Conservation (phyloP, 2,113 vertebrate genomes). For the Pithys albifrons region DNA sequence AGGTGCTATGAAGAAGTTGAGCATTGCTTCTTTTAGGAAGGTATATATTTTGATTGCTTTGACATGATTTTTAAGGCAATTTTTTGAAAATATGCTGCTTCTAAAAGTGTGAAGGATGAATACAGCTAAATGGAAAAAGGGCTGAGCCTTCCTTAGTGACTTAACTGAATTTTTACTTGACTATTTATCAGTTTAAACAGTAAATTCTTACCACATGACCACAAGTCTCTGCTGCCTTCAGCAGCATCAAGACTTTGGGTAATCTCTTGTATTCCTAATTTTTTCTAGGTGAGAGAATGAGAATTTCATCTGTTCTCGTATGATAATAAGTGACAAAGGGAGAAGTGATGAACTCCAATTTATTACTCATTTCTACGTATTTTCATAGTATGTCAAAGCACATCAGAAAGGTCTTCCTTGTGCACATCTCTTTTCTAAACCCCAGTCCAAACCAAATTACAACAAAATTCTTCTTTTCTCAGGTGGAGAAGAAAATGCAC, state of each 20-base stretch:
- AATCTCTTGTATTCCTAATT: background rate
- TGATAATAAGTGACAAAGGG: background rate
- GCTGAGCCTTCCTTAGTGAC: background rate
- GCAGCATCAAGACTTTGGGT: background rate
- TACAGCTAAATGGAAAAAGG: background rate
- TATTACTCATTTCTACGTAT: background rate
- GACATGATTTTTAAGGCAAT: background rate
- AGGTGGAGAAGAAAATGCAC: background rate
- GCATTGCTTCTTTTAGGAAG: background rate
- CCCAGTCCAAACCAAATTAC: background rate
- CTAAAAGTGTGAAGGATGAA: background rate
- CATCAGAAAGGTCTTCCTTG: background rate
- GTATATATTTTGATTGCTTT: background rate
- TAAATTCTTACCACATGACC: background rate
- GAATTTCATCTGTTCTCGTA: background rate
- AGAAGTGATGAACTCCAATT: background rate
- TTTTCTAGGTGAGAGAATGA: background rate
- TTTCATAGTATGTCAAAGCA: background rate
- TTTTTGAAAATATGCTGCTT: background rate
- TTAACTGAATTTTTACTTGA: background rate
- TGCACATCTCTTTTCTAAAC: background rate
- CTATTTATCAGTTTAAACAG: background rate
- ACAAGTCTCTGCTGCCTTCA: background rate
- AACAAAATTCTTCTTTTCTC: background rate
- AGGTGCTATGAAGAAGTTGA: background rate